Evolutionary conservation across 2,113 vertebrate species (phyloP), one percentile per base, ranked within the genome.

Genomic region (Barnardius zonarius): DNA sequence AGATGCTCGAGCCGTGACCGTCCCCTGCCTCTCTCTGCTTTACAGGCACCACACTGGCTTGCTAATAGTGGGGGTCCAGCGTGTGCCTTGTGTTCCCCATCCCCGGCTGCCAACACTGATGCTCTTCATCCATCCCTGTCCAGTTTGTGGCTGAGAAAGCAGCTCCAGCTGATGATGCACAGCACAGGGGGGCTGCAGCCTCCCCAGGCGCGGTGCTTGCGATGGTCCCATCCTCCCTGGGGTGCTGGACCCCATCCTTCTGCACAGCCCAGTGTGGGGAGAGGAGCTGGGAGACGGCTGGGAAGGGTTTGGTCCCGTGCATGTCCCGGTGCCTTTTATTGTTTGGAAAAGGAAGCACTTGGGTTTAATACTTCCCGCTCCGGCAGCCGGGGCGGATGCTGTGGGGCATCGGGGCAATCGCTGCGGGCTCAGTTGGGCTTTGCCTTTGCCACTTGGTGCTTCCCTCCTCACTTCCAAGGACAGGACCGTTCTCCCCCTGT

Each of bases 301-400:
- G 0, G 6, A 41, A 78, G 22, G 14, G 43, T 62, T 94, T 94
- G 2, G 57, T 8, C 28, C 64, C 10, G 6, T 13, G 55, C 7
- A 66, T 66, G 88, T 70, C 64, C 43, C 4, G 67, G 74, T 41
- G 89, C 87, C 52, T 85, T 90, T 91, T 92, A 96, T 97, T 98
- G 97, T 98, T 98, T 97, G 92, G 75, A 83, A 95, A 97, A 97
- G 97, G 97, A 98, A 98, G 90, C 90, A 96, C 94, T 97, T 93
- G 85, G 76, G 91, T 97, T 97, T 91, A 94, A 97, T 96, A 91
- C 96, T 97, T 98, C 97, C 97, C 92, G 46, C 28, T 54, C 73
- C 35, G 4, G 63, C 86, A 5, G 62, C 76, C 43, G 3, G 10
- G 61, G 93, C 52, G 89, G 90, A 86, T 68, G 92, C 85, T 30